Evolutionary conservation across 2,888 invertebrate genomes (phyloP), one percentile per base, ranked within the genome.

Genomic region (Oligia strigilis): DNA sequence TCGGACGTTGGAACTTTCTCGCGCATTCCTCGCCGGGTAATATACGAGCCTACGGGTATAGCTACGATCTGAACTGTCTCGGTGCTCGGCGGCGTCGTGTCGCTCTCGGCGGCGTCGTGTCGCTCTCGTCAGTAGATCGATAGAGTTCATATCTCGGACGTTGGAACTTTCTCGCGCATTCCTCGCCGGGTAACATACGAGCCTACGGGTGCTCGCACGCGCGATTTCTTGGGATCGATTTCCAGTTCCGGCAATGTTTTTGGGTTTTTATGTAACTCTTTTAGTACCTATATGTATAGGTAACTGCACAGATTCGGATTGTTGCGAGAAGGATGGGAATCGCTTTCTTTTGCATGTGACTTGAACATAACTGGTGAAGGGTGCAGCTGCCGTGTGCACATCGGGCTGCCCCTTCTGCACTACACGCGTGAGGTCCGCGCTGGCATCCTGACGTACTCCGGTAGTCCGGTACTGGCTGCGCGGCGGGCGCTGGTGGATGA

Each of bases 141-240:
- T 36, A 73, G 1, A 73, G 78, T 62, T 73, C 74, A 81, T 11
- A 46, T 46, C 23, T 58, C 58, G 11, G 1, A 8, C n/a, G 29
- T 1, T 14, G 66, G 82, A 76, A 80, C 80, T 80, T 80, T 80
- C 80, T 52, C 82, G 43, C 40, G 80, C 80, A 80, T 82, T 82
- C 82, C 82, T 58, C 66, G 13, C 4, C 82, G 40, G 75, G 19
- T 40, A 55, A 3, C 3, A 43, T 2, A 43, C 19, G 19, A 49
- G 76, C 66, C 78, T 23, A 23, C 14, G 4, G 40, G n/a, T 36
- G 13, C 2, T 43, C 4, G 23, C n/a, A 17, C 13, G 6, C 0
- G n/a, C 23, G 36, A 36, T 36, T 14, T 13, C 0, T 14, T 46
- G 36, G 14, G 36, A 72, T 23, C 46, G 29, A 17, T 11, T 36